Conservation (phyloP, 2,797 vertebrate genomes). For the Enteromius unitaeniatus region DNA sequence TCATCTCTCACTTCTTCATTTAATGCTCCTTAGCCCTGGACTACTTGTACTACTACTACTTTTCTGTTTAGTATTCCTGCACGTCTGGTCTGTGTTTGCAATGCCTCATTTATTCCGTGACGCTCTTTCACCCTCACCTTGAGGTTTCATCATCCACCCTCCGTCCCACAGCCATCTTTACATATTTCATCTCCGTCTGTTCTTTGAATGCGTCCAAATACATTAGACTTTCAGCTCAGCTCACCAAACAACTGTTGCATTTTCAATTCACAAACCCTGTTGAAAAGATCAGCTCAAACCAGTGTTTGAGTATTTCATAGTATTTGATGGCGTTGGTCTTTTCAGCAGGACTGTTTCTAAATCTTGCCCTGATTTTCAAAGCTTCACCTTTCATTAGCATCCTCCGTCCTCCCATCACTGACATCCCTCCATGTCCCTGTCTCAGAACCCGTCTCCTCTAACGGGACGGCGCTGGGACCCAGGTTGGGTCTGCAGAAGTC, state of each 20-base stretch:
- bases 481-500: slow-evolving; percentile 93
- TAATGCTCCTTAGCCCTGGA: slow-evolving; percentile 29
- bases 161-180: slow-evolving; percentile 41
- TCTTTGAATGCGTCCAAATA: slow-evolving; percentile 7
- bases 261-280: not conserved
- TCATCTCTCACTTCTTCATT: slow-evolving; percentile 22
- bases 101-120: slow-evolving; percentile 44
- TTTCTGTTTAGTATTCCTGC: slow-evolving; percentile 1
- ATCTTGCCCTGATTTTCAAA: slow-evolving; percentile 1
- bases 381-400: not conserved
- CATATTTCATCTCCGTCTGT: slow-evolving; percentile 39
- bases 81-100: not conserved
- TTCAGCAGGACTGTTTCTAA: not conserved
- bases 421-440: slow-evolving; percentile 18
- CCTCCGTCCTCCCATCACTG: slow-evolving; percentile 2
- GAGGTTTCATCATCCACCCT: slow-evolving; percentile 40
- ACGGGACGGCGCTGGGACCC: slow-evolving; percentile 84
- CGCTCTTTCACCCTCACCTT: slow-evolving; percentile 50
- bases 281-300: slow-evolving; percentile 18
- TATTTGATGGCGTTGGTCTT: not conserved
- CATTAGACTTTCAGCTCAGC: slow-evolving; percentile 32
- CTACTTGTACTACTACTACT: slow-evolving; percentile 18
- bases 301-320: not conserved
- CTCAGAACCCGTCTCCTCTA: slow-evolving; percentile 57
- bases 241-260: slow-evolving; percentile 5